phyloP scores from a whole-genome alignment of 30 jellyfish, hydroid and myxozoan species.

The Pelagia noctiluca region DNA sequence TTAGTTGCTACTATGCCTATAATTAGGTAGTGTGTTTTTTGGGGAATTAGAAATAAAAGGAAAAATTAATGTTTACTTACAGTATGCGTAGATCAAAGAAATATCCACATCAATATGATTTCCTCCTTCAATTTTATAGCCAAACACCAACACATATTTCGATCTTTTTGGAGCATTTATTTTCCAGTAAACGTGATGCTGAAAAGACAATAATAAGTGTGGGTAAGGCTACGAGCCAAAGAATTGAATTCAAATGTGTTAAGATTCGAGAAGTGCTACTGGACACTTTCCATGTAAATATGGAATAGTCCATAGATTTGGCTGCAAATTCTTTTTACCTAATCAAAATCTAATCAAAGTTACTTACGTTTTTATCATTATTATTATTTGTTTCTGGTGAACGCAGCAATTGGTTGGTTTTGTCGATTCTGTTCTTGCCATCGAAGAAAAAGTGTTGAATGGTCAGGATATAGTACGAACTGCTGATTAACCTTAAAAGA shows the following conservation, averaged over 20 bases:
- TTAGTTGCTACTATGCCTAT: background rate
- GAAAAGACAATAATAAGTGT: background rate
- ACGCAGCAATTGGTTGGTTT: background rate
- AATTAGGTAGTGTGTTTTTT: background rate
- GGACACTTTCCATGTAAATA: background rate
- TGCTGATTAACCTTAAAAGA: constrained; percentile 13
- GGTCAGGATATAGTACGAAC: constrained; percentile 20
- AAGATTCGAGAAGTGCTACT: background rate
- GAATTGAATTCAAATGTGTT: background rate
- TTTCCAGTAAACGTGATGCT: constrained; percentile 44
- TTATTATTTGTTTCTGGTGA: no score
- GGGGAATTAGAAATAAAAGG: background rate
- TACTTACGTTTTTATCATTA: background rate
- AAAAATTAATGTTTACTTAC: constrained; percentile 8
- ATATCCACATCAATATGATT: background rate
- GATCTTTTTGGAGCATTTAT: constrained; percentile 10
- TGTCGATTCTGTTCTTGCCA: constrained; percentile 6
- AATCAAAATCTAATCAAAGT: no score
- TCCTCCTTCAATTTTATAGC: background rate
- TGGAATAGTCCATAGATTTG: no score
- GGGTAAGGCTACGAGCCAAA: background rate
- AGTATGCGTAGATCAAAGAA: constrained; percentile 2
- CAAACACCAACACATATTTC: background rate
- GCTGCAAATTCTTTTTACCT: no score
- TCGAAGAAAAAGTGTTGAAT: constrained; percentile 11